Evolutionary conservation across 2,888 invertebrate species (phyloP).

Genomic region (Polydrusus tereticollis): DNA sequence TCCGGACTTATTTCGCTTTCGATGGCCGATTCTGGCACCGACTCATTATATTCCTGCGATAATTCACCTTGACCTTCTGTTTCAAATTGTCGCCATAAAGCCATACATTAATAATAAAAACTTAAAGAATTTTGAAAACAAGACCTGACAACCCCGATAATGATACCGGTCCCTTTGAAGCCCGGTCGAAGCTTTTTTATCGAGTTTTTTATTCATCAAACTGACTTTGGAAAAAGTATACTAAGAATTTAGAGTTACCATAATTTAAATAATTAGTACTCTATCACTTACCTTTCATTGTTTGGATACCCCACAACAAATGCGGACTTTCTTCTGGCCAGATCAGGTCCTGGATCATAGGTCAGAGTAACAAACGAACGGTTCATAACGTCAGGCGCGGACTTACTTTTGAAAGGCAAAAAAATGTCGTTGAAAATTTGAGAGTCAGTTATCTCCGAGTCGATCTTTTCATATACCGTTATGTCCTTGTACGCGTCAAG

Average conservation of each 20-base stretch:
- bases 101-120: too few relatives aligned
- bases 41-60: too few relatives aligned
- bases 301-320: slow-evolving; percentile 58
- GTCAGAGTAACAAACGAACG: slow-evolving; percentile 64
- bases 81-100: too few relatives aligned
- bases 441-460: slow-evolving; percentile 64
- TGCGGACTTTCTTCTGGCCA: slow-evolving; percentile 71
- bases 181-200: too few relatives aligned
- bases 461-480: slow-evolving; percentile 36
- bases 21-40: too few relatives aligned
- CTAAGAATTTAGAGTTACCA: not conserved
- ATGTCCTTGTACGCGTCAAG: slow-evolving; percentile 68
- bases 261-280: not conserved
- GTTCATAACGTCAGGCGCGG: slow-evolving; percentile 71
- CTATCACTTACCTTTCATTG: slow-evolving; percentile 52
- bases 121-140: too few relatives aligned
- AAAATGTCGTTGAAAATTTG: slow-evolving; percentile 61
- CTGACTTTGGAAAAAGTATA: too few relatives aligned
- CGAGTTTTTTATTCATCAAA: too few relatives aligned
- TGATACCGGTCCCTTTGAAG: too few relatives aligned
- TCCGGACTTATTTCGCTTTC: too few relatives aligned
- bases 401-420: slow-evolving; percentile 69
- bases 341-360: slow-evolving; percentile 69
- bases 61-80: too few relatives aligned
- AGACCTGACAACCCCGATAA: too few relatives aligned